Evolutionary conservation across 53 echinoderm and acorn worm genomes (phyloP).

Genomic region (Astropecten irregularis): DNA sequence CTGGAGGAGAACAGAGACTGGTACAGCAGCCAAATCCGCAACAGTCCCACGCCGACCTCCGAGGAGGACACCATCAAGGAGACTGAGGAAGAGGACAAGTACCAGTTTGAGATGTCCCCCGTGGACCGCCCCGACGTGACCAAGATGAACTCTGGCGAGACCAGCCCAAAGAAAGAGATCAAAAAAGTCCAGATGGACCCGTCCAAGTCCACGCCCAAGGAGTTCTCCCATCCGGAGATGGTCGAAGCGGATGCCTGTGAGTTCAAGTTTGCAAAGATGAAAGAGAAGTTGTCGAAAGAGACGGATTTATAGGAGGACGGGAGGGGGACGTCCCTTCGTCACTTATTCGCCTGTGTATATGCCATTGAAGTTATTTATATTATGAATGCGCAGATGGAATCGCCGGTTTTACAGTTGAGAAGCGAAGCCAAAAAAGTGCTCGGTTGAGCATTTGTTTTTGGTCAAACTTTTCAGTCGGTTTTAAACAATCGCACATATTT

Average conservation of each 20-base stretch:
- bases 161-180: neutral
- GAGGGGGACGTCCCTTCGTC: neutral
- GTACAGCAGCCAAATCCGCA: conserved; percentile 89
- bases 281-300: conserved; percentile 53
- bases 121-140: conserved; percentile 57
- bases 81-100: conserved; percentile 55
- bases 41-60: conserved; percentile 81
- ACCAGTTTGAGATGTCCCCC: conserved; percentile 70
- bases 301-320: conserved; percentile 61
- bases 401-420: no score
- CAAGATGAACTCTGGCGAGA: conserved; percentile 14
- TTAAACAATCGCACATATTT: no score
- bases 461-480: no score
- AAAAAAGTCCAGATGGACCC: neutral
- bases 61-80: conserved; percentile 61
- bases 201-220: conserved; percentile 21
- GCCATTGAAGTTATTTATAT: conserved; percentile 29
- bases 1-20: conserved; percentile 94
- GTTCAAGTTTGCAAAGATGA: conserved; percentile 63
- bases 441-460: no score
- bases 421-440: no score
- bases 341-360: conserved; percentile 24
- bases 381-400: no score
- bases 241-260: conserved; percentile 37
- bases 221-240: conserved; percentile 18